Evolutionary conservation across 2,888 invertebrate species (phyloP).

Genomic region (Lobophora halterata): DNA sequence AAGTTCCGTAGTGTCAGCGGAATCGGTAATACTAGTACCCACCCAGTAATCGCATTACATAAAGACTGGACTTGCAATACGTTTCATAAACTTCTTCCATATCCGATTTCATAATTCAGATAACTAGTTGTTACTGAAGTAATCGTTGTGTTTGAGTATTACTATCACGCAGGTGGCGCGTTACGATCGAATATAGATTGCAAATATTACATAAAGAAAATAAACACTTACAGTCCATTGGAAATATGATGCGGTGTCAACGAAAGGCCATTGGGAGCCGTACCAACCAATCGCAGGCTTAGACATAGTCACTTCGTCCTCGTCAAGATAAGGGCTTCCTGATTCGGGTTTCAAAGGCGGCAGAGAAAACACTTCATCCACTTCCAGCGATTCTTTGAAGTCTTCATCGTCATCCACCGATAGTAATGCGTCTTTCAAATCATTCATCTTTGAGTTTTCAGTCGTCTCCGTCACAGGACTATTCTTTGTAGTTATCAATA

Average conservation of each 20-base stretch:
- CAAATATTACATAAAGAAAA: constrained; percentile 39
- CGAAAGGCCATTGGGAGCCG: constrained; percentile 83
- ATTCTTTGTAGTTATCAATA: constrained; percentile 61
- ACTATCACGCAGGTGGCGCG: constrained; percentile 36
- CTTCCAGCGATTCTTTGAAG: constrained; percentile 69
- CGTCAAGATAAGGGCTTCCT: constrained; percentile 47
- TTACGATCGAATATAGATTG: constrained; percentile 33
- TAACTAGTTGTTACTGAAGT: constrained; percentile 40
- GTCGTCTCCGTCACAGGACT: constrained; percentile 53
- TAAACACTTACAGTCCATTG: constrained; percentile 83
- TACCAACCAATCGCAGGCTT: constrained; percentile 79
- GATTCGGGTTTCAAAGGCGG: constrained; percentile 65
- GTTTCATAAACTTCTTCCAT: constrained; percentile 42
- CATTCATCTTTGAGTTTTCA: constrained; percentile 55
- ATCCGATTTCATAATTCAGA: constrained; percentile 44
- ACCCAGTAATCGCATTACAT: constrained; percentile 35
- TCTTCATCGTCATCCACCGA: constrained; percentile 73
- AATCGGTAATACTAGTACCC: constrained; percentile 18
- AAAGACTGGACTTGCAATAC: constrained; percentile 36
- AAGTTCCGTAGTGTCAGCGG: constrained; percentile 22
- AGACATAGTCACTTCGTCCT: constrained; percentile 69
- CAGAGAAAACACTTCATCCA: constrained; percentile 71
- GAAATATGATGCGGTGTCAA: constrained; percentile 83
- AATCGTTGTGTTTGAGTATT: constrained; percentile 36
- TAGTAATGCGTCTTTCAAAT: constrained; percentile 68